phyloP scores from a whole-genome alignment of 2,888 invertebrate species.

The Eupeodes luniger region DNA sequence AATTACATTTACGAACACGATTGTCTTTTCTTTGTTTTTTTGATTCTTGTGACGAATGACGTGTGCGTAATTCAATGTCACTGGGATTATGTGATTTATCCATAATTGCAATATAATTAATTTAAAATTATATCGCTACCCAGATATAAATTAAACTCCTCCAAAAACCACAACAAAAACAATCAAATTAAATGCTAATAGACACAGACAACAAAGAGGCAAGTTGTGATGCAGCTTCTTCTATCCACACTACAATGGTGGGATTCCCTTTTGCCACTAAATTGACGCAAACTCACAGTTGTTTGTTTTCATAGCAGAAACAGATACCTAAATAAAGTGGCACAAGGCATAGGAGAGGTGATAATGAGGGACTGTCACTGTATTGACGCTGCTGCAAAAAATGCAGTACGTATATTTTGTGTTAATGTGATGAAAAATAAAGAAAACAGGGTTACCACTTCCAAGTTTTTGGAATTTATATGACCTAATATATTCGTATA shows the following conservation, averaged over 20 bases:
- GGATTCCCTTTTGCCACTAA: neutral
- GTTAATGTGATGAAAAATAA: too few species aligned
- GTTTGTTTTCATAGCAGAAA: neutral
- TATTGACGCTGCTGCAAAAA: neutral
- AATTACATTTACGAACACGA: neutral
- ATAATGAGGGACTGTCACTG: neutral
- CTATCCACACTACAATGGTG: too few species aligned
- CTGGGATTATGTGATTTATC: neutral
- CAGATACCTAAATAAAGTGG: neutral
- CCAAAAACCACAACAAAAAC: too few species aligned
- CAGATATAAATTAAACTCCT: too few species aligned
- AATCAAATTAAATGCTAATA: too few species aligned
- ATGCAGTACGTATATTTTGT: too few species aligned
- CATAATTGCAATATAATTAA: neutral
- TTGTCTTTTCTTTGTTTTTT: neutral
- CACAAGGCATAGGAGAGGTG: neutral
- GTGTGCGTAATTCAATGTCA: neutral
- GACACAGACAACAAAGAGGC: too few species aligned
- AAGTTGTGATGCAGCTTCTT: too few species aligned
- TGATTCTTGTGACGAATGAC: neutral
- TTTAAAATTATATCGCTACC: too few species aligned
- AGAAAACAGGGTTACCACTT: too few species aligned
- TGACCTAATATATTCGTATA: too few species aligned
- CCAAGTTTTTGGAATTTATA: too few species aligned
- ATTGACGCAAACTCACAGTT: conserved; percentile 2